Percentiles rank a stretch among this genome's conserved stretches.
Evolutionary conservation across 2,888 invertebrate genomes (phyloP).

Genomic region (Drosophila testacea): DNA sequence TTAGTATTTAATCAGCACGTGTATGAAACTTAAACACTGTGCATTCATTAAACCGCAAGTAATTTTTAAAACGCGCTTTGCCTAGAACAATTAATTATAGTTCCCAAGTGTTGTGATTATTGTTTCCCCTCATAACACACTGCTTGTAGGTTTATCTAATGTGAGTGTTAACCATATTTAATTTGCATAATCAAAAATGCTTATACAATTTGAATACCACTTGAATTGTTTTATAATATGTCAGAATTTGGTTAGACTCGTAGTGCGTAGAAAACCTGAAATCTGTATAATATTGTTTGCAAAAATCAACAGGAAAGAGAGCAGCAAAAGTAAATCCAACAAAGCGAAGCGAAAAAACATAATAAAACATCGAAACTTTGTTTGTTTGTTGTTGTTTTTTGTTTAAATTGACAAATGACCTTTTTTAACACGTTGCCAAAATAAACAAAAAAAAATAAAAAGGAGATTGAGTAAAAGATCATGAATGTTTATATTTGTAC

Average conservation of each 20-base stretch:
- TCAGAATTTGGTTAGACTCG: background rate
- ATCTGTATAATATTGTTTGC: conserved; percentile 12
- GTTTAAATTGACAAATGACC: conserved; percentile 29
- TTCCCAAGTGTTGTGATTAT: conserved; percentile 14
- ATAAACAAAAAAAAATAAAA: conserved; percentile 8
- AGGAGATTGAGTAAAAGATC: background rate
- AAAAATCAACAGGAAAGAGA: conserved; percentile 18
- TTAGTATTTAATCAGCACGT: background rate
- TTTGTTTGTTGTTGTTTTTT: conserved; percentile 3
- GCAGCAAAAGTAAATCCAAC: conserved; percentile 14
- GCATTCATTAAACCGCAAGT: background rate
- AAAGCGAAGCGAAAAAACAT: conserved; percentile 5
- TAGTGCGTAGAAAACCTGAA: conserved; percentile 24
- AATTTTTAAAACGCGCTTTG: background rate
- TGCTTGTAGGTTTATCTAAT: background rate
- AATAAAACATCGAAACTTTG: conserved; percentile 14
- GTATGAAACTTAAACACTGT: too few species aligned
- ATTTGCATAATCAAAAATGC: conserved; percentile 30
- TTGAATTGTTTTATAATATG: background rate
- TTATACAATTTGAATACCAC: conserved; percentile 12
- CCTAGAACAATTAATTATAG: conserved; percentile 39
- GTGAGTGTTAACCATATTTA: background rate
- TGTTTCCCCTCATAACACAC: background rate
- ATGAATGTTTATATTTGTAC: conserved; percentile 30
- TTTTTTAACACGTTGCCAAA: conserved; percentile 23